Base-by-base conservation (phyloP, 2,113 vertebrate species). In the Spea multiplicata region DNA sequence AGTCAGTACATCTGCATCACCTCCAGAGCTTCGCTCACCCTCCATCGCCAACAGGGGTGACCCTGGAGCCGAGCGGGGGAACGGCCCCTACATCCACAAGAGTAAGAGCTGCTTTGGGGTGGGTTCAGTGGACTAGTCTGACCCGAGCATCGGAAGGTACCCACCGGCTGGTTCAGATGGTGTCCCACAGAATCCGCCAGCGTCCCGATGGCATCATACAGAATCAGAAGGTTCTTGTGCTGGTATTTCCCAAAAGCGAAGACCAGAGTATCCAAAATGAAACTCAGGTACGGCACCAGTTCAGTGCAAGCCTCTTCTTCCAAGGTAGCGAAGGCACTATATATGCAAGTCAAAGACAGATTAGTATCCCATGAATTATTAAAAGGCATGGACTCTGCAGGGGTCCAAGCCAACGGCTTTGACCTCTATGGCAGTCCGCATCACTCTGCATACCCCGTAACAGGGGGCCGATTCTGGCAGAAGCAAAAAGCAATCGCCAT, bases 231-330 rank as follows among this genome's bases (percentile, higher is more conserved):
- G 85, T 97, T 98, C 90, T 98, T 98, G 90, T 98, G 96, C 86
- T 97, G 96, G 86, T 98, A 98, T 67, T 98, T 98, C 59, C 96
- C 95, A 1, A 98, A 98, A 64, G 96, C 96, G 9, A 98, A 98
- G n/a, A 98, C 96, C 7, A 98, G 86, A 0, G 96, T 97, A 87
- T 97, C 96, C 74, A 97, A 87, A 76, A 98, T 98, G 85, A 96
- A 98, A 85, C 96, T 97, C 83, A 98, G 92, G 82, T 98, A 97
- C 0, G 96, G 96, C n/a, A 98, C 96, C 84, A 98, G 92, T 88
- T 97, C 96, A 0, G 96, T 97, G 81, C 96, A 97, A 0, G 95
- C 96, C 85, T 97, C 96, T 82, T 97, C 96, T 86, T 97, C 96
- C 85, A 97, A 86, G 1, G 96, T 98, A 76, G 96, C 96, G 0